Base-by-base conservation (phyloP, 2,113 vertebrate species). In the Artemisiospiza belli region DNA sequence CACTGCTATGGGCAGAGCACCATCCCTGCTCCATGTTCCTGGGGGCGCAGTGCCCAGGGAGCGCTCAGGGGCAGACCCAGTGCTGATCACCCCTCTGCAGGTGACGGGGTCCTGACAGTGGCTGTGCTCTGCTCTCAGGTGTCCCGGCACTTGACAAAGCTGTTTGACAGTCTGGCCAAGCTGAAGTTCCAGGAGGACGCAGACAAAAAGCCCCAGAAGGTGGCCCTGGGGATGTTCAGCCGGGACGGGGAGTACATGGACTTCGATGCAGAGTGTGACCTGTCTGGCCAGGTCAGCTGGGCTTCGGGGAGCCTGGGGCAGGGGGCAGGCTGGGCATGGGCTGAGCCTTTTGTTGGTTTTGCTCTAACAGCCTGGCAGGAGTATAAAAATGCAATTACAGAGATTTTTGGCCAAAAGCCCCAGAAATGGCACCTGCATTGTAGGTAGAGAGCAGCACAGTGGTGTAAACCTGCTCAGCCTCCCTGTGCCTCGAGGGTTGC, bases 161-260 rank as follows among this genome's bases (percentile, higher is more conserved):
- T 98, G 37, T 98, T 98, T 0, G 98, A 98, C 83, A 98, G 97
- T 17, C 63, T 98, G 69, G 98, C 97, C 33, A 97, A 95, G 16
- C 95, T 98, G 35, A 94, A 97, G 90, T 98, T 98, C 92, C 93
- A 15, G 41, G 69, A 57, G 6, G 78, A 73, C 1, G 19, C 49
- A 0, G 10, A 52, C 1, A 57, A 72, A 22, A 84, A 95, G 23
- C 94, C 97, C 0, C 27, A 92, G 87, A 98, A 97, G 64, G 1
- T 89, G 0, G 97, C 90, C 25, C 22, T 94, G 16, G 98, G 98
- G 25, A 98, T 98, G 98, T 97, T 97, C 95, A 98, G 98, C 39
- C 94, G 96, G 54, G 98, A 98, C 0, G 94, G 97, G 3, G 98
- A 98, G 81, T 98, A 96, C 0, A 83, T 98, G 90, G 69, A 78